Evolutionary conservation across 2,888 invertebrate species (phyloP).

Genomic region (Poecilobothrus nobilitatus): DNA sequence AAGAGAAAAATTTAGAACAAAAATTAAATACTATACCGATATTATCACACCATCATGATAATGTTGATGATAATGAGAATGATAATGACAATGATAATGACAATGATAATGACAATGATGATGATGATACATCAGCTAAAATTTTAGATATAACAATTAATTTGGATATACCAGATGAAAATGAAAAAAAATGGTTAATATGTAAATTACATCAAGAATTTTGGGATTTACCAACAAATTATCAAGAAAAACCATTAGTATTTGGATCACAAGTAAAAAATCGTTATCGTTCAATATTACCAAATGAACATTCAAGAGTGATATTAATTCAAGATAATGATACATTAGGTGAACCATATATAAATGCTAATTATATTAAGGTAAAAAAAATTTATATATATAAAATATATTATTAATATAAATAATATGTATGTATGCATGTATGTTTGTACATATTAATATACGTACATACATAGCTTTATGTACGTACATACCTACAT

Average conservation of each 20-base stretch:
- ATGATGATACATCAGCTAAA: constrained; percentile 2
- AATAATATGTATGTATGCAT: neutral
- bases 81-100: constrained; percentile 4
- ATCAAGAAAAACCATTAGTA: constrained; percentile 81
- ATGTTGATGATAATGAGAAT: neutral
- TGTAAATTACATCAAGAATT: constrained; percentile 77
- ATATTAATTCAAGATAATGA: constrained; percentile 46
- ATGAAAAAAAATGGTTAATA: constrained; percentile 54
- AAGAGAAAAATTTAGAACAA: no score
- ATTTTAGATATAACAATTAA: constrained; percentile 18
- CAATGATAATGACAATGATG: constrained; percentile 10
- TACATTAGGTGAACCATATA: constrained; percentile 53
- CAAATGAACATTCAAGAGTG: constrained; percentile 81
- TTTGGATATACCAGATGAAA: constrained; percentile 47
- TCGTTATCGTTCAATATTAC: constrained; percentile 80
- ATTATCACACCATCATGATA: no score
- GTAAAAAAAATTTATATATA: constrained; percentile 44
- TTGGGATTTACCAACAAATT: constrained; percentile 88
- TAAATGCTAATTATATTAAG: constrained; percentile 90
- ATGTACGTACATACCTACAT: no score
- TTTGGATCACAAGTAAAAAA: constrained; percentile 85
- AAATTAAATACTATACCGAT: neutral
- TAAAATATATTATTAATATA: no score
- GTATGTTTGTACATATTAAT: constrained; percentile 7
- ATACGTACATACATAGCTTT: no score